Conservation (phyloP, 2,113 vertebrate genomes). For the Catharus fuscescens region DNA sequence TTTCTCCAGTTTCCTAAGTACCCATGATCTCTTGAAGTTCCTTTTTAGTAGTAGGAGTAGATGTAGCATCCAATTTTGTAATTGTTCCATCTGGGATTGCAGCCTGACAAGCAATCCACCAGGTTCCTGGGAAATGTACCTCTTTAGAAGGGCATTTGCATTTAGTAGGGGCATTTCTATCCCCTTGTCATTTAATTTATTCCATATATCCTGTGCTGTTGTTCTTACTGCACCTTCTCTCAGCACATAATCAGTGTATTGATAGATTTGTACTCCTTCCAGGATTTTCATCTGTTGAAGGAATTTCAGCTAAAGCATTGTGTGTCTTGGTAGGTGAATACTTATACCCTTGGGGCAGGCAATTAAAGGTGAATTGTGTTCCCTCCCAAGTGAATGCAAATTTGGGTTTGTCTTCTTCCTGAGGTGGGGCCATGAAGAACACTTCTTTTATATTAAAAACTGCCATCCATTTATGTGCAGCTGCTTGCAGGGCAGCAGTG, state of each 20-base stretch:
- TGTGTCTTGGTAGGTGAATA: not conserved
- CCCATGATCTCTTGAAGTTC: not conserved
- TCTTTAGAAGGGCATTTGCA: not conserved
- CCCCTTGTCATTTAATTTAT: not conserved
- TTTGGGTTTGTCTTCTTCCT: not conserved
- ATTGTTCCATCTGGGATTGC: not conserved
- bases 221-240: not conserved
- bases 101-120: not conserved
- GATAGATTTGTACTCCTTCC: not conserved
- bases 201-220: not conserved
- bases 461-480: not conserved
- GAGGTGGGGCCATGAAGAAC: not conserved
- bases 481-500: not conserved
- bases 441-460: not conserved
- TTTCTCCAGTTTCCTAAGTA: not conserved
- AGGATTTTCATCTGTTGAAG: not conserved
- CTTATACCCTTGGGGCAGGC: not conserved
- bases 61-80: not conserved
- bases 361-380: not conserved
- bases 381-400: not conserved
- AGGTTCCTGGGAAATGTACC: not conserved
- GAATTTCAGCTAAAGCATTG: not conserved
- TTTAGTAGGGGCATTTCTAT: not conserved
- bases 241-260: not conserved
- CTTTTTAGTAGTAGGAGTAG: not conserved